A percentile compares a stretch with the other conserved stretches of the same genome.
Conservation (phyloP, 2,888 invertebrate genomes). For the Coremacera marginata region DNA sequence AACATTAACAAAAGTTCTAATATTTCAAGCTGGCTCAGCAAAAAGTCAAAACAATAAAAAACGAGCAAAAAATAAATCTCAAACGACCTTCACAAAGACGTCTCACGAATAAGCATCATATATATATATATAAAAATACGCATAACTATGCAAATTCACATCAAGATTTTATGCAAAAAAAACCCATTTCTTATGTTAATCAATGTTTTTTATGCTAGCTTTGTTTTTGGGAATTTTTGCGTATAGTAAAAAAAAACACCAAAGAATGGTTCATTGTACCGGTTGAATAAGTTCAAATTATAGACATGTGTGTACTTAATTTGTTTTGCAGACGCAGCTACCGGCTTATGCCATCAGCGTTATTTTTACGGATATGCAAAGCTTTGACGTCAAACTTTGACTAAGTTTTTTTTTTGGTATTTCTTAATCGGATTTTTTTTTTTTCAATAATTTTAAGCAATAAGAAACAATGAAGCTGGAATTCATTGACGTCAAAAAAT, state of each 20-base stretch:
- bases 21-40: background rate
- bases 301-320: too few species aligned
- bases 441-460: background rate
- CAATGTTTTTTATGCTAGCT: background rate
- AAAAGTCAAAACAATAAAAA: constrained; percentile 16
- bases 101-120: background rate
- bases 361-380: background rate
- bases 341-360: too few species aligned
- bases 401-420: background rate
- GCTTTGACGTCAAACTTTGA: background rate
- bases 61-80: background rate
- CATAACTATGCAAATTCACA: constrained; percentile 58
- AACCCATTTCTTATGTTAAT: constrained; percentile 62
- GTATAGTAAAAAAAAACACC: background rate
- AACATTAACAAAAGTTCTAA: background rate
- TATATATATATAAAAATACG: constrained; percentile 53
- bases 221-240: background rate
- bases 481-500: background rate
- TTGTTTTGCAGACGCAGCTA: too few species aligned
- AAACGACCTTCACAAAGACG: constrained; percentile 58
- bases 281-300: background rate
- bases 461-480: background rate
- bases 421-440: background rate
- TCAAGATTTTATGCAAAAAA: constrained; percentile 11
- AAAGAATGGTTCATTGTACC: constrained; percentile 42